Evolutionary conservation across 1,140 invertebrate genomes (phyloP).

Genomic region (Apis dorsata): DNA sequence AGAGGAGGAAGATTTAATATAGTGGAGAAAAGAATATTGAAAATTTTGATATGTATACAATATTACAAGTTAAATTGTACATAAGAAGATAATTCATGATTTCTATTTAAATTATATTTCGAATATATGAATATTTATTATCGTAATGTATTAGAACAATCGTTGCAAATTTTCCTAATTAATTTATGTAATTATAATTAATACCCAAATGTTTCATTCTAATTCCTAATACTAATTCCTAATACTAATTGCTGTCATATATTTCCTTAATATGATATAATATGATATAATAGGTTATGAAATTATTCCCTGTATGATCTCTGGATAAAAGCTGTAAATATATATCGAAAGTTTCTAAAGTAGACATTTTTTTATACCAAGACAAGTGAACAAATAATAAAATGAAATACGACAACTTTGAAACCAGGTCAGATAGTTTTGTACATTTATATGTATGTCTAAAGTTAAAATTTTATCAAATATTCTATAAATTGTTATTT

Average conservation of each 20-base stretch:
- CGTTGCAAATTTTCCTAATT: too few relatives aligned
- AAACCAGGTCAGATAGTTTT: conserved; percentile 4
- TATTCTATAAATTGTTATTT: not conserved
- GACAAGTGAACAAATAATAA: conserved; percentile 12
- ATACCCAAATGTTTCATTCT: not conserved
- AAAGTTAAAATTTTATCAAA: not conserved
- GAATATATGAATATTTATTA: too few relatives aligned
- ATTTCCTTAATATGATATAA: too few relatives aligned
- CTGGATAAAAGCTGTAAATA: not conserved
- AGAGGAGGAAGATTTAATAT: too few relatives aligned
- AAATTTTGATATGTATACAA: too few relatives aligned
- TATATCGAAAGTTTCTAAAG: not conserved
- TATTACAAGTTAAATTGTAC: too few relatives aligned
- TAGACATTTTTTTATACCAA: not conserved
- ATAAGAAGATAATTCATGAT: too few relatives aligned
- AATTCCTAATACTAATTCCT: not conserved
- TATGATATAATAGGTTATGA: not conserved
- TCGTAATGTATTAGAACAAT: too few relatives aligned
- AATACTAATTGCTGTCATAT: not conserved
- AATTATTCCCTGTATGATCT: too few relatives aligned
- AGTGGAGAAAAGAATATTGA: too few relatives aligned
- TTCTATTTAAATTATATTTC: too few relatives aligned
- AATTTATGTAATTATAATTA: not conserved
- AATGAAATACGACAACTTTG: not conserved
- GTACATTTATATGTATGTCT: not conserved